These are phyloP conservation scores for Panthera tigris DNA, from an alignment of 2,113 vertebrate species.

Conservation along the genomic window DNA sequence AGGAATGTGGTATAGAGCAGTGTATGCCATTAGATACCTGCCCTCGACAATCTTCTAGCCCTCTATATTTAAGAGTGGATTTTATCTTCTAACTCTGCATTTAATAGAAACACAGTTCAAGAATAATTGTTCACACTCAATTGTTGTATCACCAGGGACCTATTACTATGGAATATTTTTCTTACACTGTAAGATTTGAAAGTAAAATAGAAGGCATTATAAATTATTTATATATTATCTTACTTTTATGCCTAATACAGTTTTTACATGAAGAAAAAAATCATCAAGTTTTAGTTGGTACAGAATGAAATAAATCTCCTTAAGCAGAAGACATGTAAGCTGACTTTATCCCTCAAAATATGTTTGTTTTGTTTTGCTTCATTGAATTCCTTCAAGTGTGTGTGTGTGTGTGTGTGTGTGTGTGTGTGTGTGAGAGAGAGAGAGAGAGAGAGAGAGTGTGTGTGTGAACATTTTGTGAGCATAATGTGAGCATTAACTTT, in stretches of 20 bases:
- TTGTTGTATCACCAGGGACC: constrained; percentile 57
- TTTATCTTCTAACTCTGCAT: not conserved
- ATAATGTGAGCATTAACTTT: not conserved
- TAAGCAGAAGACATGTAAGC: not conserved
- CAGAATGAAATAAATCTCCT: constrained; percentile 46
- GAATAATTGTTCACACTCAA: constrained; percentile 53
- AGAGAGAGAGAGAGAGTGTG: too few relatives aligned
- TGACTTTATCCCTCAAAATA: constrained; percentile 36
- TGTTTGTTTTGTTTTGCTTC: constrained; percentile 45
- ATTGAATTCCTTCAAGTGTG: not conserved
- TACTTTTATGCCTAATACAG: constrained; percentile 43
- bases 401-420: too few relatives aligned
- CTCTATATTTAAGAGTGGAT: not conserved
- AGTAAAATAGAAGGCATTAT: constrained; percentile 63
- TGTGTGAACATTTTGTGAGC: not conserved
- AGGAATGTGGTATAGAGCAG: not conserved
- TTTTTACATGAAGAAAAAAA: constrained; percentile 62
- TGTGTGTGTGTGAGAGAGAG: not conserved
- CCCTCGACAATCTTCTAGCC: not conserved
- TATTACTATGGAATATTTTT: constrained; percentile 65
- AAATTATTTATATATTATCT: constrained; percentile 64
- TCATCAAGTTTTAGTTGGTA: constrained; percentile 44
- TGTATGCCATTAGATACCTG: not conserved
- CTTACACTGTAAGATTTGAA: constrained; percentile 61
- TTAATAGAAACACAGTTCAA: constrained; percentile 48